Evolutionary conservation across 2,888 invertebrate species (phyloP).

Genomic region (Spilosoma lubricipeda): DNA sequence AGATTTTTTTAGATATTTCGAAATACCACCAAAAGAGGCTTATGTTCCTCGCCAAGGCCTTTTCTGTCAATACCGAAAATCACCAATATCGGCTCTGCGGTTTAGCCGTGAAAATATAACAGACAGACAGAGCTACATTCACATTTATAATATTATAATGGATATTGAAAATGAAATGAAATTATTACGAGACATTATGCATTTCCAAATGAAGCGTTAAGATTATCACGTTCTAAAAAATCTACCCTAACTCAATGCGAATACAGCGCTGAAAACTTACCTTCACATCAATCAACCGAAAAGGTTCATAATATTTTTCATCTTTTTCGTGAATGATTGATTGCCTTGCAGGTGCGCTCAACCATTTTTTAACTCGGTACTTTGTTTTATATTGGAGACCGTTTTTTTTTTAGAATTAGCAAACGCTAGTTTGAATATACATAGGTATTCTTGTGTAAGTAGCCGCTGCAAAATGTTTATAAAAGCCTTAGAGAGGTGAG

Average conservation of each 20-base stretch:
- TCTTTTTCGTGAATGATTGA: constrained; percentile 7
- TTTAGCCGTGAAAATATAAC: no score
- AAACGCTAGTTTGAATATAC: no score
- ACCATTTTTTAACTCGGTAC: neutral
- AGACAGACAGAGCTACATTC: no score
- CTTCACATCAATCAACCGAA: constrained; percentile 25
- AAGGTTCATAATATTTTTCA: constrained; percentile 8
- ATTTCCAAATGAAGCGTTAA: neutral
- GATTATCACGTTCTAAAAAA: neutral
- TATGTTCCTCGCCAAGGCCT: no score
- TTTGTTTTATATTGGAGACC: neutral
- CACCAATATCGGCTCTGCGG: no score
- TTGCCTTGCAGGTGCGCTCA: constrained; percentile 2
- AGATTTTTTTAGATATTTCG: no score
- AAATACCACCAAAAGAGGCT: no score
- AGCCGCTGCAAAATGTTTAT: no score
- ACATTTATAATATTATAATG: no score
- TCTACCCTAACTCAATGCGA: neutral
- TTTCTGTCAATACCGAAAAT: no score
- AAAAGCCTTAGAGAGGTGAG: no score
- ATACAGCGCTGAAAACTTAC: neutral
- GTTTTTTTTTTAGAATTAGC: neutral
- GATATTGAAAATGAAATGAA: neutral
- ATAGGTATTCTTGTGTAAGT: no score
- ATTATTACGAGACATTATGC: neutral